Conservation (phyloP, 2,113 vertebrate genomes). For the Oncorhynchus clarkii region DNA sequence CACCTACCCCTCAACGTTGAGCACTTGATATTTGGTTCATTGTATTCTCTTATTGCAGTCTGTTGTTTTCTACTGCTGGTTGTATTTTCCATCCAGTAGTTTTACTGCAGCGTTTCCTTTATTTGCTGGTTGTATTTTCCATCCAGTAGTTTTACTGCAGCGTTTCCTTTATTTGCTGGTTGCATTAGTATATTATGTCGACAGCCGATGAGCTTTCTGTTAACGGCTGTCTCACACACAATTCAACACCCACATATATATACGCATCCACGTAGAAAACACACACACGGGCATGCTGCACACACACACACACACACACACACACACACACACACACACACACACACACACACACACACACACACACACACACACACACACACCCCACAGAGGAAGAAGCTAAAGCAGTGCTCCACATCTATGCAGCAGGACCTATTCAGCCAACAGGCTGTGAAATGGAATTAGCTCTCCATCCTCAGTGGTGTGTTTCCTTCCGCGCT, state of each 20-base stretch:
- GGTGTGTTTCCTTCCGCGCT: constrained; percentile 36
- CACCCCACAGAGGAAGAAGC: constrained; percentile 10
- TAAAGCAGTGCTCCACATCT: constrained; percentile 24
- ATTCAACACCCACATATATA: neutral
- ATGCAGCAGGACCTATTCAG: constrained; percentile 29
- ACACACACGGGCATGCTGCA: constrained; percentile 3
- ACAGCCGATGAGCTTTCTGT: constrained; percentile 21
- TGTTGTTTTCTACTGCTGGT: neutral
- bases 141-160: neutral
- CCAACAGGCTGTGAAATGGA: constrained; percentile 61
- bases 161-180: neutral
- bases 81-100: neutral
- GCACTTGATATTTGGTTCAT: neutral
- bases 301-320: neutral
- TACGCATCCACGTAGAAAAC: neutral
- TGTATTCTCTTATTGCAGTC: neutral
- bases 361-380: neutral
- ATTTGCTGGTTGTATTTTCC: constrained; percentile 1
- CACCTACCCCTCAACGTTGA: no score
- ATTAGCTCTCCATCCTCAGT: constrained; percentile 53
- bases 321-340: neutral
- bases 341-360: constrained; percentile 14
- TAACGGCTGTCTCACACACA: constrained; percentile 16
- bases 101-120: neutral
- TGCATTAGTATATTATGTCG: constrained; percentile 3